Percentiles rank a stretch among this genome's conserved stretches.
Conservation (phyloP, 2,113 vertebrate species). For the Plectropomus leopardus region DNA sequence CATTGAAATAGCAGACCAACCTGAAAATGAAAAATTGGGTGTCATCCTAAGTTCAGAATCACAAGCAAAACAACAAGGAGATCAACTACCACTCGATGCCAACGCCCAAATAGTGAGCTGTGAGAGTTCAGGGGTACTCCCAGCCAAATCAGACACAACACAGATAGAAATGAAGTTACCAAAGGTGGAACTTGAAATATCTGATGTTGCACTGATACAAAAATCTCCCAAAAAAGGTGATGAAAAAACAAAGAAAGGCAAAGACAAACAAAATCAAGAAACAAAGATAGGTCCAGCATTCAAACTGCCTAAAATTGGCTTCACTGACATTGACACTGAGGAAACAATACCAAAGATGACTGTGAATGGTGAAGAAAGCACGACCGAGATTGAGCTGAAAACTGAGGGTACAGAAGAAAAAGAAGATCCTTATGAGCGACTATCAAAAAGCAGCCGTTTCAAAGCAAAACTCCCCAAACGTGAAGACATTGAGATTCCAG, state of each 20-base stretch:
- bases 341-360: slow-evolving; percentile 58
- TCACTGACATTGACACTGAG: slow-evolving; percentile 56
- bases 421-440: slow-evolving; percentile 53
- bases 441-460: slow-evolving; percentile 50
- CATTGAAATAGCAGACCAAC: slow-evolving; percentile 67
- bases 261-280: slow-evolving; percentile 63
- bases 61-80: slow-evolving; percentile 40
- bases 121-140: slow-evolving; percentile 31
- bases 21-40: slow-evolving; percentile 46
- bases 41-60: slow-evolving; percentile 46
- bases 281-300: slow-evolving; percentile 55
- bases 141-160: slow-evolving; percentile 24
- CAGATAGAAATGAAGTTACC: slow-evolving; percentile 58
- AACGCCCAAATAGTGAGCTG: slow-evolving; percentile 38
- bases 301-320: slow-evolving; percentile 75
- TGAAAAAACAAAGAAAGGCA: slow-evolving; percentile 57
- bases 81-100: slow-evolving; percentile 46
- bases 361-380: slow-evolving; percentile 38
- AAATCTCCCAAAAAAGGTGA: slow-evolving; percentile 67
- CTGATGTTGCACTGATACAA: slow-evolving; percentile 45
- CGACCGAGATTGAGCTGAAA: slow-evolving; percentile 12
- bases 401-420: slow-evolving; percentile 29
- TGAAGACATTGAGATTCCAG: slow-evolving; percentile 87
- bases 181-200: slow-evolving; percentile 70
- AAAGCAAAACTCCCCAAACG: slow-evolving; percentile 80